Evolutionary conservation across 2,113 vertebrate genomes (phyloP), one percentile per base, ranked within the genome.

Genomic region (Sinosuthora webbiana): DNA sequence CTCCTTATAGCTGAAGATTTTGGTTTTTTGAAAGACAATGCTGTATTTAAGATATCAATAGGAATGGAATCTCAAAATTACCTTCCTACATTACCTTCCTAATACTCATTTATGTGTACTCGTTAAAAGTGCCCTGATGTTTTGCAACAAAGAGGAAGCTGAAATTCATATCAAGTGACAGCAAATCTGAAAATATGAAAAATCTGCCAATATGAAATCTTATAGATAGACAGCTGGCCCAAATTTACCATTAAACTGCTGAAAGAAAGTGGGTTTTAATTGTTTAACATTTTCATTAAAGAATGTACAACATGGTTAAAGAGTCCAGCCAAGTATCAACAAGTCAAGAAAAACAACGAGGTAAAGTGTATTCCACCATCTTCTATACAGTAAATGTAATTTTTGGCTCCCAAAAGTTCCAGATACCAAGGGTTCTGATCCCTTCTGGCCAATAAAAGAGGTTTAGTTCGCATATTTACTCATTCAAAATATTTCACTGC

Each of bases 281-380:
- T 92, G 53, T 88, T 97, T 83, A 85, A 87, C 73, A 59, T 83
- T 91, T 44, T 71, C 30, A 23, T 94, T 60, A 70, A 91, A 93
- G 20, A 89, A 67, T 28, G 23, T 22, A 22, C 12, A 7, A 74
- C 79, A 74, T 74, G 22, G 31, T 74, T 59, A 49, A 90, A 57
- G 19, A 87, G 9, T 59, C 31, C 6, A 52, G 17, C 18, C 15
- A 84, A 83, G 18, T 53, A 78, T 59, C 77, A 95, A 59, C 5
- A 90, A 85, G 27, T 70, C 35, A 83, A 78, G 28, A 90, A 93
- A 20, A 93, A 30, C 22, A 59, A 3, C 6, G 4, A 91, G 15
- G 7, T 69, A 90, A 87, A 87, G n/a, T 21, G 7, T 10, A 35
- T 35, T 65, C 3, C 3, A 2, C 16, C 70, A 44, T 70, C 9